These are phyloP conservation scores for Onychostoma macrolepis DNA, from an alignment of 2,113 vertebrate genomes.

Conservation along the genomic window DNA sequence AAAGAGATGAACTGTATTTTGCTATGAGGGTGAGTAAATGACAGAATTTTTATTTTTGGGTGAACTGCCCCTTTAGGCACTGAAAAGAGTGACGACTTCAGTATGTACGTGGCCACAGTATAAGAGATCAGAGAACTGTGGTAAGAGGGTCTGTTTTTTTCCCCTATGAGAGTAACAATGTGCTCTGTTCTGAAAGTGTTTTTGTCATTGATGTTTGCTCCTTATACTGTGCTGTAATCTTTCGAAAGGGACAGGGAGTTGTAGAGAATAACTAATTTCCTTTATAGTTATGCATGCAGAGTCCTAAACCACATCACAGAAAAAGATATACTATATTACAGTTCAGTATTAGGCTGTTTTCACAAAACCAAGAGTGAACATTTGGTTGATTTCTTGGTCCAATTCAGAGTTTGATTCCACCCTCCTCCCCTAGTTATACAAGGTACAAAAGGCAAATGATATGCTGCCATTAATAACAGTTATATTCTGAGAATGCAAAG, in stretches of 20 bases:
- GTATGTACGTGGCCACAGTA: neutral
- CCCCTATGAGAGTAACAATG: neutral
- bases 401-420: neutral
- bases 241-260: neutral
- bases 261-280: slow-evolving; percentile 4
- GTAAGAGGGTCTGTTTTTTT: neutral
- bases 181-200: neutral
- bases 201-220: neutral
- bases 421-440: neutral
- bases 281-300: slow-evolving; percentile 3
- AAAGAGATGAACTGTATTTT: neutral
- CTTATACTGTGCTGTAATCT: slow-evolving; percentile 2
- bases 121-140: neutral
- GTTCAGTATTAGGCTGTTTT: neutral
- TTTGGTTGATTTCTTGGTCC: neutral
- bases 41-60: neutral
- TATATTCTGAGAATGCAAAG: slow-evolving; percentile 11
- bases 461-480: neutral
- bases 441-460: neutral
- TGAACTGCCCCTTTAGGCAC: neutral
- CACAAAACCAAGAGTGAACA: neutral
- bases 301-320: neutral
- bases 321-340: neutral
- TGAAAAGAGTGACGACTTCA: neutral
- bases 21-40: neutral